Conservation (phyloP, 2,113 vertebrate genomes). For the Callipepla squamata region DNA sequence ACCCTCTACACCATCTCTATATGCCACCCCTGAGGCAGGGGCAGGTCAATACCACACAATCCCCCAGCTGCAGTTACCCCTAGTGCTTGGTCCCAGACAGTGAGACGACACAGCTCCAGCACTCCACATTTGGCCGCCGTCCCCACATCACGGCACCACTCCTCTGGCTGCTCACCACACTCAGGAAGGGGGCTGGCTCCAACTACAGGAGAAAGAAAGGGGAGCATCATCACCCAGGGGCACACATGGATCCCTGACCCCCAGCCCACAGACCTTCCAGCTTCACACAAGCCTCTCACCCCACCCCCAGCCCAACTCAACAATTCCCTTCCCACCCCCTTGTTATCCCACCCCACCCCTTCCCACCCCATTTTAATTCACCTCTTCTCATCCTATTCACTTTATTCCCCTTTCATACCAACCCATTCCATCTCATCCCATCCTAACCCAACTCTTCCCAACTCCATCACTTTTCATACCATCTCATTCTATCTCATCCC, state of each 20-base stretch:
- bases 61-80: conserved; percentile 70
- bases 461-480: too few relatives aligned
- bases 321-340: not conserved
- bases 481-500: too few relatives aligned
- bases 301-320: too few relatives aligned
- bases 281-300: not conserved
- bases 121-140: conserved; percentile 86
- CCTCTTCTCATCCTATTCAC: too few relatives aligned
- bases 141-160: conserved; percentile 89
- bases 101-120: conserved; percentile 86
- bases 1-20: rapidly evolving
- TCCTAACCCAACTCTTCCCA: too few relatives aligned
- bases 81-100: conserved; percentile 83
- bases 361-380: too few relatives aligned
- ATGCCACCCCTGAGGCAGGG: not conserved
- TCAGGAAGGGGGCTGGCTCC: conserved; percentile 82
- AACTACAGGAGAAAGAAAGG: conserved; percentile 67
- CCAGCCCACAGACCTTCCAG: not conserved
- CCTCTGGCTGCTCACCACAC: conserved; percentile 83
- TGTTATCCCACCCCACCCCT: too few relatives aligned
- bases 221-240: not conserved
- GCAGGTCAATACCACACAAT: not conserved
- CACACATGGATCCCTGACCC: not conserved
- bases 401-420: too few relatives aligned
- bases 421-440: too few relatives aligned